phyloP scores from a whole-genome alignment of 2,888 invertebrate species.

The Meganola albula region DNA sequence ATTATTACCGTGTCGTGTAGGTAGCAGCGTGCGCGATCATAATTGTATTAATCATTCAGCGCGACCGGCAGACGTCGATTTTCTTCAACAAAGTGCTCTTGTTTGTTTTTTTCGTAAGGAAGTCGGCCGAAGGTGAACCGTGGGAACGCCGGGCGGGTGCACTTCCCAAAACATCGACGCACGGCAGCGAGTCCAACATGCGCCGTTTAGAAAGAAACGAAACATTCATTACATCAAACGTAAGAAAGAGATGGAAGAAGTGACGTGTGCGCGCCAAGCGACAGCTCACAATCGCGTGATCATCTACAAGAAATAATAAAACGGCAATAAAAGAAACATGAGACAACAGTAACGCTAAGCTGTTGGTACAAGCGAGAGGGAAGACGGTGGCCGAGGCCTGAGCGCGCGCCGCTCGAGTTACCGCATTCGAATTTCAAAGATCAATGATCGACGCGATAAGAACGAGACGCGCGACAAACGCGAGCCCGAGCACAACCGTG shows the following conservation, averaged over 20 bases:
- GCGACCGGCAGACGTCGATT: slow-evolving; percentile 77
- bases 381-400: slow-evolving; percentile 52
- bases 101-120: slow-evolving; percentile 78
- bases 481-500: slow-evolving; percentile 36
- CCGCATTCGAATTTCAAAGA: slow-evolving; percentile 75
- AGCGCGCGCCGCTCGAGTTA: slow-evolving; percentile 72
- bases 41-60: slow-evolving; percentile 77
- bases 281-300: slow-evolving; percentile 78
- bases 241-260: slow-evolving; percentile 41
- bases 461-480: slow-evolving; percentile 56
- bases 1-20: slow-evolving; percentile 65
- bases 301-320: slow-evolving; percentile 79
- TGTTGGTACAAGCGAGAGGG: slow-evolving; percentile 62
- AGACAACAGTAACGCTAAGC: slow-evolving; percentile 61
- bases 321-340: slow-evolving; percentile 76
- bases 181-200: slow-evolving; percentile 73
- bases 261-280: slow-evolving; percentile 76
- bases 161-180: slow-evolving; percentile 79
- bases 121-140: slow-evolving; percentile 76
- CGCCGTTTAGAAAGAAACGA: slow-evolving; percentile 54
- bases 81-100: slow-evolving; percentile 77
- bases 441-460: slow-evolving; percentile 75
- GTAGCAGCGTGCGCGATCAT: slow-evolving; percentile 72
- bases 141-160: slow-evolving; percentile 78
- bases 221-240: slow-evolving; percentile 21